Evolutionary conservation across 2,113 vertebrate species (phyloP).

Genomic region (Acanthisitta chloris): DNA sequence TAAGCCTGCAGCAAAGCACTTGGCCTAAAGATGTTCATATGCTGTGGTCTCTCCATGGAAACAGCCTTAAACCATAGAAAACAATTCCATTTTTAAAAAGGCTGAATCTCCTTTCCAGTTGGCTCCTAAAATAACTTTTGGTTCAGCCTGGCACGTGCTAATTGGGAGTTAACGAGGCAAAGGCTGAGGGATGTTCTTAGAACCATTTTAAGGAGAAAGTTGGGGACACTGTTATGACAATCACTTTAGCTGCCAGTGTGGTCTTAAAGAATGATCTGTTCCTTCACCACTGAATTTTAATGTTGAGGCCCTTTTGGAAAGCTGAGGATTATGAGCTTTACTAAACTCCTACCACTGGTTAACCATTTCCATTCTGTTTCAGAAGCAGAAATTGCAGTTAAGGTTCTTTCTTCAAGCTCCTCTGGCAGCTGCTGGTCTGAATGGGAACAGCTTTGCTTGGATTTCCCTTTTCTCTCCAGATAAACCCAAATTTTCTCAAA

Average conservation of each 20-base stretch:
- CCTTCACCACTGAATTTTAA: neutral
- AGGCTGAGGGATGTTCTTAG: neutral
- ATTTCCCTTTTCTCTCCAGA: neutral
- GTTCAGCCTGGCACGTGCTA: conserved; percentile 5
- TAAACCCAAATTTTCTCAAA: neutral
- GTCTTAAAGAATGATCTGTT: neutral
- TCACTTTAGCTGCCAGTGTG: neutral
- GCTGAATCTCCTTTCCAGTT: conserved; percentile 41
- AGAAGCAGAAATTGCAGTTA: neutral
- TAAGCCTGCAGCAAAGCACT: conserved; percentile 51
- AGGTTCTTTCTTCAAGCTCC: neutral
- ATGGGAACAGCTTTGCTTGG: neutral
- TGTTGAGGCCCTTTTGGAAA: neutral
- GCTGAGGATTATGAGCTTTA: neutral
- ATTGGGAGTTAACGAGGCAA: neutral
- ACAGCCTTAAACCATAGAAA: conserved; percentile 52
- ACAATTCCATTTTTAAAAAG: conserved; percentile 43
- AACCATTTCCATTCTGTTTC: neutral
- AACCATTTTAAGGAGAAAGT: neutral
- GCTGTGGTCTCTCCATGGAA: conserved; percentile 67
- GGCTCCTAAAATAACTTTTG: conserved; percentile 49
- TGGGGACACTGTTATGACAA: neutral
- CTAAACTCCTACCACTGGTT: neutral
- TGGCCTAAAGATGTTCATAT: conserved; percentile 58
- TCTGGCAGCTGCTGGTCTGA: neutral